Base-by-base conservation (phyloP, 1,140 invertebrate genomes). In the Musca domestica region DNA sequence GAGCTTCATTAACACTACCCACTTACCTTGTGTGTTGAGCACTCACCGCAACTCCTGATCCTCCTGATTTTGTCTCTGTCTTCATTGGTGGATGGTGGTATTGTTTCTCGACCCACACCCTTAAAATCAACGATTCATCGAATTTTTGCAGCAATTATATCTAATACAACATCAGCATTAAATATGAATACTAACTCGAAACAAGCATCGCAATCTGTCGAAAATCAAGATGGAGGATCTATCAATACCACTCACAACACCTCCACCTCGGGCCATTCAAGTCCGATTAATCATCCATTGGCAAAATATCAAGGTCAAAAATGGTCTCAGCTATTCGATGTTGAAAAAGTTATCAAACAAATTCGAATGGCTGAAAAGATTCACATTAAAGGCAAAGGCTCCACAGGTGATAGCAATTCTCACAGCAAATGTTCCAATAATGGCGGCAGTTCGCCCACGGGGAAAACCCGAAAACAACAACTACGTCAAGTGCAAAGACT, bases 341-440 rank as follows among this genome's bases (percentile, higher is more conserved):
- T 80, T 67, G 77, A 80, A 17, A 80, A 80, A 61, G 68, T 80
- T n/a, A 72, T 80, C 22, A 80, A 80, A 20, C 77, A 80, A 49
- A 41, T 80, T 2, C 76, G 77, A 17, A 70, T 72, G 12, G 76
- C 77, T 1, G 77, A 80, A 47, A 80, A 79, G 51, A 70, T 70
- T 2, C 74, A 76, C 52, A 20, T 75, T n/a, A 74, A 76, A 4
- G 76, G 73, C 2, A 74, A 72, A 19, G 46, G 51, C 17, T 49
- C 46, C 3, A 30, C 54, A 7, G 47, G 34, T 14, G 30, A 46
- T 17, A 69, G 22, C 20, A 54, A 64, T 34, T 25, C 34, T 14
- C 47, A 52, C 30, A 23, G 14, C 49, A 30, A 64, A 66, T 56
- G 22, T 47, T 63, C 64, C 20, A 65, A 23, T 51, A 65, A 22